Percentiles rank a stretch among this genome's conserved stretches.
These are phyloP conservation scores for Protobothrops flavoviridis DNA, from an alignment of 2,113 vertebrate species.

Conservation along the genomic window DNA sequence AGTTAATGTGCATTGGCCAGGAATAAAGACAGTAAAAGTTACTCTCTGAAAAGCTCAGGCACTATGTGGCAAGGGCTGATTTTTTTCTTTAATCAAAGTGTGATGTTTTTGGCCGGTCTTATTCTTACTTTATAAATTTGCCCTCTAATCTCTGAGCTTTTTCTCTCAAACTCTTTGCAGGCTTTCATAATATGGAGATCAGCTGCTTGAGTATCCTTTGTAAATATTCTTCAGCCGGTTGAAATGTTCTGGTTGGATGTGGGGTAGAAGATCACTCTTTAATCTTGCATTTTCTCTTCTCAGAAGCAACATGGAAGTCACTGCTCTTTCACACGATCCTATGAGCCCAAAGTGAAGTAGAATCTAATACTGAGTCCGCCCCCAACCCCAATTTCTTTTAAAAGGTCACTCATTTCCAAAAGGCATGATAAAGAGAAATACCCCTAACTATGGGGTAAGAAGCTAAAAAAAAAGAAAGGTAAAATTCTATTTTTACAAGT, in stretches of 20 bases:
- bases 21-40: neutral
- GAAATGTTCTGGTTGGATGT: neutral
- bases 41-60: neutral
- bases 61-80: conserved; percentile 9
- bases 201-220: neutral
- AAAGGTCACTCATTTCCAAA: neutral
- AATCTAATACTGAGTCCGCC: neutral
- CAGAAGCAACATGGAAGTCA: neutral
- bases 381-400: neutral
- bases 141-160: conserved; percentile 25
- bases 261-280: neutral
- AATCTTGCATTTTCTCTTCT: neutral
- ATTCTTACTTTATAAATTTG: neutral
- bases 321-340: neutral
- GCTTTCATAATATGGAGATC: neutral
- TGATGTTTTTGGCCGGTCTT: conserved; percentile 18
- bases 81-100: neutral
- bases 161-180: conserved; percentile 4
- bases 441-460: neutral
- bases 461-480: neutral
- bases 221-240: neutral
- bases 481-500: neutral
- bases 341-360: neutral
- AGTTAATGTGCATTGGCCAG: neutral
- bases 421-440: neutral